These are phyloP conservation scores for Scaptomyza pallida DNA, from an alignment of 1,140 invertebrate species.

Conservation along the genomic window DNA sequence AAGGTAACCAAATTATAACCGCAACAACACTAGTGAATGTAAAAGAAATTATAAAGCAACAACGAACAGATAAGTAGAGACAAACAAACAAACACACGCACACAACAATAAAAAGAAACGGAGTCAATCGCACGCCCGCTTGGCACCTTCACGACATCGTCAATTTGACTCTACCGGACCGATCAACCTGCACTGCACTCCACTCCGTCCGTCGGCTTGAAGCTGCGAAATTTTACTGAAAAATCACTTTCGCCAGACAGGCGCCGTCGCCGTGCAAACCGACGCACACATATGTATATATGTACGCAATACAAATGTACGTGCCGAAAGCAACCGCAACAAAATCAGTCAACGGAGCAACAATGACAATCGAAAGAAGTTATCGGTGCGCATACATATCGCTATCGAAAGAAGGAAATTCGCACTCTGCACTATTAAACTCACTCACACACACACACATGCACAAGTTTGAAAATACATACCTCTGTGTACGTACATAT, in stretches of 20 bases:
- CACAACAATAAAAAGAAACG: slow-evolving; percentile 39
- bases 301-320: slow-evolving; percentile 25
- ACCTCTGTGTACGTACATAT: slow-evolving; percentile 4
- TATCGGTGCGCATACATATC: slow-evolving; percentile 47
- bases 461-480: slow-evolving; percentile 7
- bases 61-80: slow-evolving; percentile 30
- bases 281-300: slow-evolving; percentile 21
- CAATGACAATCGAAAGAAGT: slow-evolving; percentile 52
- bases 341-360: slow-evolving; percentile 39
- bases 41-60: slow-evolving; percentile 36
- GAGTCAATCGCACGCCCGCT: slow-evolving; percentile 44
- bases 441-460: slow-evolving; percentile 14
- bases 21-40: slow-evolving; percentile 14
- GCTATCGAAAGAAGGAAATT: slow-evolving; percentile 51
- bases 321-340: slow-evolving; percentile 46
- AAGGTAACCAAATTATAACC: slow-evolving; percentile 23
- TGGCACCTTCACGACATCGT: slow-evolving; percentile 51
- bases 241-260: slow-evolving; percentile 56
- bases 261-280: slow-evolving; percentile 52
- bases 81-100: not conserved
- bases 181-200: slow-evolving; percentile 43
- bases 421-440: slow-evolving; percentile 40
- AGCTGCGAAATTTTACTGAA: slow-evolving; percentile 58
- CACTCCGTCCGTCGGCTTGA: slow-evolving; percentile 46
- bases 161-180: slow-evolving; percentile 39